Evolutionary conservation across 1,140 invertebrate genomes (phyloP), one percentile per base, ranked within the genome.

Genomic region (Eueides isabella): DNA sequence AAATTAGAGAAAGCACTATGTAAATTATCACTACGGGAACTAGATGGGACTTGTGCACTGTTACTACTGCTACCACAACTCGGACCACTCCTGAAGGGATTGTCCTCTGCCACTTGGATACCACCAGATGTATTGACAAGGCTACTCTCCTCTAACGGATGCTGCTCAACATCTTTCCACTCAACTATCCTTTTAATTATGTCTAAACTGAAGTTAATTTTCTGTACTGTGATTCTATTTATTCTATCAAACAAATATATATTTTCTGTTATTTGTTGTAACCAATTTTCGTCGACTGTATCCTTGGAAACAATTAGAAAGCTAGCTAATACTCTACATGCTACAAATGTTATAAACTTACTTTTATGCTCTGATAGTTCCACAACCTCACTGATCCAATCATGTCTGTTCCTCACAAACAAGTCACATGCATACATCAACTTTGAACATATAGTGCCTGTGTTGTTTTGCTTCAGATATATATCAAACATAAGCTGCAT

Each of bases 291-390:
- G 83, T 97, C 96, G 1, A 97, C 95, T 75, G 96, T 96, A 61
- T 97, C 96, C 85, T 97, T 97, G 14, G 97, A 96, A 71, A 97
- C 96, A 69, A 98, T 96, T 78, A 98, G 94, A 88, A 98, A 97
- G 67, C 96, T 96, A 35, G 97, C 96, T 61, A 98, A 91, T 23
- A 97, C 97, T 90, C 96, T 95, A 77, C 96, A 95, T 23, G 97
- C 96, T 55, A 97, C 93, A 89, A 97, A 97, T 79, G 96, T 96
- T 71, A 98, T 95, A 87, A 96, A 98, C 84, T 96, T 95, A 92
- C 97, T 96, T 61, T 95, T 94, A 80, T 96, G 96, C 77, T 96
- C 95, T 0, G 96, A 95, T 67, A 98, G 93, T 62, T 97, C 96
- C 61, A 98, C 95, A 67, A 98, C 95, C 91, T 97, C 96, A 80